phyloP scores from a whole-genome alignment of 2,113 vertebrate species.

The Tamias sibiricus region DNA sequence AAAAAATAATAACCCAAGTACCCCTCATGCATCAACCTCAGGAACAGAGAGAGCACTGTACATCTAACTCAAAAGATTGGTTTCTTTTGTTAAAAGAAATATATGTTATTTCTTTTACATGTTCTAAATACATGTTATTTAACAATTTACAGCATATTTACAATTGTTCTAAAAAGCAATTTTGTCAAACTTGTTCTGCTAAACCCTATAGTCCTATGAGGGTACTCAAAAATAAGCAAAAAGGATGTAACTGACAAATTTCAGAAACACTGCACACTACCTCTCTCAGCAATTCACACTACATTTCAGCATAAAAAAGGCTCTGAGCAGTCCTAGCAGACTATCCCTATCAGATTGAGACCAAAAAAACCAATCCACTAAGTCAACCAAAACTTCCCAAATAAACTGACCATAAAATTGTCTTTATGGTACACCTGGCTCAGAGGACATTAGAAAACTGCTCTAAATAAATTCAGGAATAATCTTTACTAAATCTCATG shows the following conservation, averaged over 20 bases:
- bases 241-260: not conserved
- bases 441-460: not conserved
- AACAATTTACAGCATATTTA: not conserved
- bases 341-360: not conserved
- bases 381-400: not conserved
- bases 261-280: not conserved
- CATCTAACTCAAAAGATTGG: not conserved
- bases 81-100: too few species aligned
- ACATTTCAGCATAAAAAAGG: not conserved
- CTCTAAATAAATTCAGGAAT: not conserved
- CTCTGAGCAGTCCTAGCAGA: not conserved
- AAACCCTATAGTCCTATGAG: not conserved
- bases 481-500: not conserved
- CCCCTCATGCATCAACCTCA: not conserved
- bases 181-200: not conserved
- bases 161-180: slow-evolving; percentile 24
- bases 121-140: not conserved
- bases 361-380: slow-evolving; percentile 10
- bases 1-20: not conserved
- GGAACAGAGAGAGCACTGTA: not conserved
- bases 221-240: slow-evolving; percentile 8
- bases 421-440: not conserved
- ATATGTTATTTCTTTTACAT: too few species aligned
- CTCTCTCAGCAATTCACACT: not conserved
- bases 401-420: not conserved